These are phyloP conservation scores for Nephrotoma guestfalica DNA, from an alignment of 2,888 invertebrate genomes.

Conservation along the genomic window DNA sequence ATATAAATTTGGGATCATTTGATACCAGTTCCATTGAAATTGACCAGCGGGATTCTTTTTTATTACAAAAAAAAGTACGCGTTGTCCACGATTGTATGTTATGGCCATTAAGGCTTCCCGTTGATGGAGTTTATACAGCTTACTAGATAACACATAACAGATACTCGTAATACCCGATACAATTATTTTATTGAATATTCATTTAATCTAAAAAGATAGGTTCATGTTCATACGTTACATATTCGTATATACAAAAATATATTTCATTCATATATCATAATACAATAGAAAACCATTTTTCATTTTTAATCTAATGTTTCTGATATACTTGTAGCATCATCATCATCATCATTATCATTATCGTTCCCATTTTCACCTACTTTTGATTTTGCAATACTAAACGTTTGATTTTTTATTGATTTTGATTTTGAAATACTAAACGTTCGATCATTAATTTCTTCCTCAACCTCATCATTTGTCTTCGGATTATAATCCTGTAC, in stretches of 20 bases:
- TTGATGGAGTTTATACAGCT: too few relatives aligned
- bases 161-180: neutral
- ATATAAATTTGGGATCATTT: too few relatives aligned
- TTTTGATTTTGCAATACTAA: neutral
- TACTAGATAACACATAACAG: too few relatives aligned
- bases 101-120: too few relatives aligned
- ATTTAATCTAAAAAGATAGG: neutral
- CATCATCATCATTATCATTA: neutral
- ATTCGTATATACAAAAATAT: neutral
- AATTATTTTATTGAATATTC: neutral
- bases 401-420: neutral
- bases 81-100: too few relatives aligned
- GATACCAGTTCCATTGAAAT: too few relatives aligned
- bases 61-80: too few relatives aligned
- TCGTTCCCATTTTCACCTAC: neutral
- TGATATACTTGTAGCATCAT: constrained; percentile 1
- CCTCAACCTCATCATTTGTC: neutral
- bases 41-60: too few relatives aligned
- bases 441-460: neutral
- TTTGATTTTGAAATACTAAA: constrained; percentile 1
- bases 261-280: neutral
- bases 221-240: neutral
- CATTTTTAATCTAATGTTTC: constrained; percentile 2
- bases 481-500: neutral
- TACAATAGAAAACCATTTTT: neutral